Evolutionary conservation across 2,888 invertebrate genomes (phyloP).

Genomic region (Protophormia terraenovae): DNA sequence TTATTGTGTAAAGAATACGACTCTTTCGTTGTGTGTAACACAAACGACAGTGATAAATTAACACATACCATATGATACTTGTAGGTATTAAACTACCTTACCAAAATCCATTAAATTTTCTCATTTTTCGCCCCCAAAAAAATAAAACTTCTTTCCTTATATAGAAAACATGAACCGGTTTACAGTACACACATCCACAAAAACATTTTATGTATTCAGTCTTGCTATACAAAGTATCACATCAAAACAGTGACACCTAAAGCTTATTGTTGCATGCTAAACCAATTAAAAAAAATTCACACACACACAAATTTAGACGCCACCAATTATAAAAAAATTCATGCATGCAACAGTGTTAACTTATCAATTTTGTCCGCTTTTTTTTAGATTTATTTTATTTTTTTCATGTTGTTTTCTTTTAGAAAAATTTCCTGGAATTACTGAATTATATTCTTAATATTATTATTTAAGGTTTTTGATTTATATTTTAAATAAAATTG

Average conservation of each 20-base stretch:
- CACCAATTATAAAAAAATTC: background rate
- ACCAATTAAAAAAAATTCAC: constrained; percentile 48
- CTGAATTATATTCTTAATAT: too few relatives aligned
- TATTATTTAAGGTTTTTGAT: background rate
- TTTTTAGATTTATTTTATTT: background rate
- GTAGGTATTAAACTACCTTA: constrained; percentile 40
- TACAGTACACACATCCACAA: background rate
- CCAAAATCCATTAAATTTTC: constrained; percentile 53
- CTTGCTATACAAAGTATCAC: constrained; percentile 54
- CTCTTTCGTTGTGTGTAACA: constrained; percentile 11
- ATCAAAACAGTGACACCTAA: constrained; percentile 57
- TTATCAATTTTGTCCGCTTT: constrained; percentile 20
- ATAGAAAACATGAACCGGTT: background rate
- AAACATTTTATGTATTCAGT: constrained; percentile 31
- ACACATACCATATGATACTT: constrained; percentile 55
- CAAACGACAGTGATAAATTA: constrained; percentile 67
- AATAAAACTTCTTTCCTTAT: background rate
- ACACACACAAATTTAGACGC: background rate
- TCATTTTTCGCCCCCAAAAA: background rate
- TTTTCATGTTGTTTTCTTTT: background rate
- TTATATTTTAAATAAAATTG: background rate
- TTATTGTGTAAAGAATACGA: constrained; percentile 2
- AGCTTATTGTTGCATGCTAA: constrained; percentile 59
- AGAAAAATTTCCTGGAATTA: too few relatives aligned
- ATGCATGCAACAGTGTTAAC: constrained; percentile 20